A percentile compares a stretch with the other conserved stretches of the same genome.
These are phyloP conservation scores for Synanthedon andrenaeformis DNA, from an alignment of 2,888 invertebrate genomes.

Conservation along the genomic window DNA sequence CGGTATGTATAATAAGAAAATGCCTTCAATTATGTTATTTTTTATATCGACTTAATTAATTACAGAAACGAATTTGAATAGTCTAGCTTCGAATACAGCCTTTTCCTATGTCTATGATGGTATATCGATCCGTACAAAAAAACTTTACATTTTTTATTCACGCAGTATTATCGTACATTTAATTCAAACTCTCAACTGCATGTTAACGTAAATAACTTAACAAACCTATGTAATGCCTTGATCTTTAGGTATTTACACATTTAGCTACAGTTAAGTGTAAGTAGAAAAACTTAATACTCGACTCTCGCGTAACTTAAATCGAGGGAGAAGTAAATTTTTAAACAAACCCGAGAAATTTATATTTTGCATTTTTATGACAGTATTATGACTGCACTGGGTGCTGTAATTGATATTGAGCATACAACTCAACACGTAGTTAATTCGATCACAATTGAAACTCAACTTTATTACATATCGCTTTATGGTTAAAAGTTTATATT, in stretches of 20 bases:
- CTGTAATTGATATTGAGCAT: no score
- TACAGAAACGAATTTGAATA: not conserved
- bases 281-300: slow-evolving; percentile 34
- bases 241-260: slow-evolving; percentile 50
- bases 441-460: no score
- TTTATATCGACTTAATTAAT: no score
- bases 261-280: slow-evolving; percentile 36
- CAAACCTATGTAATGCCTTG: slow-evolving; percentile 24
- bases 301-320: slow-evolving; percentile 41
- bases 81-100: not conserved
- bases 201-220: not conserved
- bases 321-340: slow-evolving; percentile 2
- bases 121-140: not conserved
- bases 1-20: no score
- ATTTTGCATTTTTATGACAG: slow-evolving; percentile 31
- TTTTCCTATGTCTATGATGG: not conserved
- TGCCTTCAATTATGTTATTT: no score
- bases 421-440: no score
- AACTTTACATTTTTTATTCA: not conserved
- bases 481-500: no score
- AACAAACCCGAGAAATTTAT: slow-evolving; percentile 30
- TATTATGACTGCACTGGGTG: slow-evolving; percentile 28
- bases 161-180: not conserved
- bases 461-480: no score
- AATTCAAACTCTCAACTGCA: not conserved